A percentile compares a stretch with the other conserved stretches of the same genome.
Conservation (phyloP, 1,140 invertebrate species). For the Carcinoscorpius rotundicauda region DNA sequence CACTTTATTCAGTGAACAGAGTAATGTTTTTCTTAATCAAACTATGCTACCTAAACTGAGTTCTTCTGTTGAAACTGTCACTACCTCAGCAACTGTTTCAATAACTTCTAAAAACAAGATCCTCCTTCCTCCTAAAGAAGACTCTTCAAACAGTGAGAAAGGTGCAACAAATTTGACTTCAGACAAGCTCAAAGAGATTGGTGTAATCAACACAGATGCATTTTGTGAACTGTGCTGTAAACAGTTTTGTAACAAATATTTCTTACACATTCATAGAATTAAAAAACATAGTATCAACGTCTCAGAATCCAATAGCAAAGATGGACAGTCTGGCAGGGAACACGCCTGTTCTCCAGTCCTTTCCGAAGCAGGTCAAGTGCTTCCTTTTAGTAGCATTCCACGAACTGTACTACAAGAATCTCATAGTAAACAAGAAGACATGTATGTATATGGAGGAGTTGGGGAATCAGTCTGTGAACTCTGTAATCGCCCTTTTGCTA, state of each 20-base stretch:
- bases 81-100: neutral
- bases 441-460: neutral
- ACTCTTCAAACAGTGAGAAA: slow-evolving; percentile 12
- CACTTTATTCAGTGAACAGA: slow-evolving; percentile 12
- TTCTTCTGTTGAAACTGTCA: slow-evolving; percentile 9
- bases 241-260: slow-evolving; percentile 91
- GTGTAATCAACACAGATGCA: slow-evolving; percentile 70
- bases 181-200: slow-evolving; percentile 57
- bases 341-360: neutral
- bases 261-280: slow-evolving; percentile 78
- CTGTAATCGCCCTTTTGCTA: slow-evolving; percentile 44
- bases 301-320: slow-evolving; percentile 19
- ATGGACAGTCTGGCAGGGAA: neutral
- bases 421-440: too few relatives aligned
- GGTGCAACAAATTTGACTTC: slow-evolving; percentile 37
- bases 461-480: slow-evolving; percentile 39
- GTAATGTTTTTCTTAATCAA: slow-evolving; percentile 81
- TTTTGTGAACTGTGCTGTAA: slow-evolving; percentile 92
- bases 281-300: slow-evolving; percentile 43
- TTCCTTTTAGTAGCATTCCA: too few relatives aligned
- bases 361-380: too few relatives aligned
- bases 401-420: too few relatives aligned
- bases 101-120: neutral
- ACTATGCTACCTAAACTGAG: slow-evolving; percentile 37
- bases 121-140: slow-evolving; percentile 11